These are phyloP conservation scores for Aurelia sp. DNA, from an alignment of 30 jellyfish, hydroid and myxozoan genomes.

Conservation along the genomic window DNA sequence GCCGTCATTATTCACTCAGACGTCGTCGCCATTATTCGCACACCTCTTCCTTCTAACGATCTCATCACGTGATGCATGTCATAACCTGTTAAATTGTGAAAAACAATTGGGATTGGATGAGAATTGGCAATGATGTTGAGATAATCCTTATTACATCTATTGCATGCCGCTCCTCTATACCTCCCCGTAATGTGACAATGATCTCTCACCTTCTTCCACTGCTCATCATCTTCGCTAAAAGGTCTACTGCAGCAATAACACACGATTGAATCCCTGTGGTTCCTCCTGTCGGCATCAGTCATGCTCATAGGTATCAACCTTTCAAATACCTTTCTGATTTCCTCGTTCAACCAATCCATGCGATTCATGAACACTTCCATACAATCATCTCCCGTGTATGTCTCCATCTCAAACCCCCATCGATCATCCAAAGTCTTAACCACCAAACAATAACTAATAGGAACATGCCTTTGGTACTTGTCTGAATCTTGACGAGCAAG, in stretches of 20 bases:
- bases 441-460: background rate
- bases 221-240: background rate
- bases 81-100: slow-evolving; percentile 37
- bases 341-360: background rate
- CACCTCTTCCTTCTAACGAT: background rate
- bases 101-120: slow-evolving; percentile 6
- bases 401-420: background rate
- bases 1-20: background rate
- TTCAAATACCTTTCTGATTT: background rate
- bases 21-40: background rate
- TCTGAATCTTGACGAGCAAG: background rate
- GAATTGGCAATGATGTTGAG: no score
- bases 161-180: slow-evolving; percentile 17
- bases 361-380: background rate
- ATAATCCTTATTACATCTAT: no score
- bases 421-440: background rate
- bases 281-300: background rate
- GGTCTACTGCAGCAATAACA: slow-evolving; percentile 11
- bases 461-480: background rate
- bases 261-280: background rate
- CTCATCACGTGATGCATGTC: slow-evolving; percentile 25
- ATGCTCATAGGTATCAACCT: background rate
- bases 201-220: background rate
- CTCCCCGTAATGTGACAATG: slow-evolving; percentile 30
- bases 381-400: background rate